Evolutionary conservation across 2,888 invertebrate genomes (phyloP).

Genomic region (Apantesis nais): DNA sequence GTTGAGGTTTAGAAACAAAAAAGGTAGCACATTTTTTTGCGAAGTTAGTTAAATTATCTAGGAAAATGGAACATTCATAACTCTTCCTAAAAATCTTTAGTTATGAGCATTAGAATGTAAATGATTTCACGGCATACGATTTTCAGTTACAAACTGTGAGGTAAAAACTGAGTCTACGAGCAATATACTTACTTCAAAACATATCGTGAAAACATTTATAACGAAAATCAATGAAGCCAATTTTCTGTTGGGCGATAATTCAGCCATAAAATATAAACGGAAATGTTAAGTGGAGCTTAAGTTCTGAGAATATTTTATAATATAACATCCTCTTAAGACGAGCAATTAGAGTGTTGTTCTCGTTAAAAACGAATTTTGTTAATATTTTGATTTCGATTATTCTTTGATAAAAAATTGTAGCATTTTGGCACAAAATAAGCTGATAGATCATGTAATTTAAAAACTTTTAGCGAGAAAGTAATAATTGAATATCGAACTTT

Average conservation of each 20-base stretch:
- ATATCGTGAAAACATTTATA: not conserved
- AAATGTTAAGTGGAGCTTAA: not conserved
- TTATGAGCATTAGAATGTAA: not conserved
- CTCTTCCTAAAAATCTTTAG: not conserved
- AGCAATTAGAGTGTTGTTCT: not conserved
- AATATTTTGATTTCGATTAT: too few relatives aligned
- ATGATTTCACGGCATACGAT: not conserved
- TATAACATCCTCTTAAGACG: not conserved
- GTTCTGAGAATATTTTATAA: not conserved
- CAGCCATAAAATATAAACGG: not conserved
- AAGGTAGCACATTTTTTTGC: not conserved
- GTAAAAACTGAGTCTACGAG: not conserved
- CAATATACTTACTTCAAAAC: not conserved
- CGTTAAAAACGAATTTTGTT: not conserved
- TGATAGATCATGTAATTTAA: too few relatives aligned
- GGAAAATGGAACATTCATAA: not conserved
- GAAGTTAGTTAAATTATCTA: not conserved
- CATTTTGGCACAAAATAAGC: too few relatives aligned
- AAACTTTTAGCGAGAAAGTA: too few relatives aligned
- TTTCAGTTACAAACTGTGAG: not conserved
- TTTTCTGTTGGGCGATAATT: too few relatives aligned
- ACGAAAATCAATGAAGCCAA: too few relatives aligned
- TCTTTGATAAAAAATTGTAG: too few relatives aligned
- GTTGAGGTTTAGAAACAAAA: not conserved
- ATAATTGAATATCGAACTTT: too few relatives aligned